These are phyloP conservation scores for Phrynocephalus guinanensis DNA, from an alignment of 2,797 vertebrate genomes.

Conservation along the genomic window DNA sequence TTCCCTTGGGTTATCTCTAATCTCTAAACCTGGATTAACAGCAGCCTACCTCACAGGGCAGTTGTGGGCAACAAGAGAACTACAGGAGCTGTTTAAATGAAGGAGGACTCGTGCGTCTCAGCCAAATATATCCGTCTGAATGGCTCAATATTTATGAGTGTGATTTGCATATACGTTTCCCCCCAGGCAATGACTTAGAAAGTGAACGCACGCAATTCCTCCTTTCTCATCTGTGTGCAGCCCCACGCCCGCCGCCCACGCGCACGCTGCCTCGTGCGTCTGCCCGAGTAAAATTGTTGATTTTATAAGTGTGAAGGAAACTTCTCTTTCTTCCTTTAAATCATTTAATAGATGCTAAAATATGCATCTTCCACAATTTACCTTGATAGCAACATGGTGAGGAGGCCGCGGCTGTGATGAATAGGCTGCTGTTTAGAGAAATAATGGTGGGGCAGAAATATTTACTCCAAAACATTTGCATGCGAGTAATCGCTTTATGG, in stretches of 20 bases:
- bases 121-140: not conserved
- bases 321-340: not conserved
- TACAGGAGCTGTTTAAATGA: not conserved
- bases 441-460: not conserved
- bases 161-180: not conserved
- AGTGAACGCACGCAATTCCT: fast-evolving
- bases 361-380: not conserved
- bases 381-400: not conserved
- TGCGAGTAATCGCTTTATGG: too few relatives aligned
- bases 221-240: not conserved
- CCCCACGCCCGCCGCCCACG: too few relatives aligned
- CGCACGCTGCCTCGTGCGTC: not conserved
- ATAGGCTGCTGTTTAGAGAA: not conserved
- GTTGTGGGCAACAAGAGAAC: too few relatives aligned
- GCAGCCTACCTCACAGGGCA: too few relatives aligned
- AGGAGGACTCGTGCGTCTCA: not conserved
- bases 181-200: not conserved
- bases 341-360: not conserved
- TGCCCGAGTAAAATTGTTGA: fast-evolving
- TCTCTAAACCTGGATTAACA: not conserved
- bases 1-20: not conserved
- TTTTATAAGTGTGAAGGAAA: fast-evolving
- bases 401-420: not conserved
- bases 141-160: not conserved
- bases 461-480: not conserved